Percentiles rank a stretch among this genome's conserved stretches.
Conservation (phyloP, 2,113 vertebrate species). For the Erinaceus europaeus region DNA sequence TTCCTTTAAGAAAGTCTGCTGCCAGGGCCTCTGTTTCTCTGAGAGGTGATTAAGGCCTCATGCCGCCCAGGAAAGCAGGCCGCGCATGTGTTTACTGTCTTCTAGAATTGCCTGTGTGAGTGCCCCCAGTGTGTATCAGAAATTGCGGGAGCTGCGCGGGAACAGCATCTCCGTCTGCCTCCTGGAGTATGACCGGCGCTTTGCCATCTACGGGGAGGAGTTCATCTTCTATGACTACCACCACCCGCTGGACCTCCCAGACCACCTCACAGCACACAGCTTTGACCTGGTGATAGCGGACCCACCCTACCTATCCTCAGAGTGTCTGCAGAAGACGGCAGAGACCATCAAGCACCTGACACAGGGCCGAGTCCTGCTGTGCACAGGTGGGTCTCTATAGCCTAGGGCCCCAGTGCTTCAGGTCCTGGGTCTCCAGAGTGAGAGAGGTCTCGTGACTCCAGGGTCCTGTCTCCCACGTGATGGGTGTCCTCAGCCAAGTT, state of each 20-base stretch:
- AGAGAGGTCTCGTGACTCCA: neutral
- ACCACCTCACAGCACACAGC: conserved; percentile 80
- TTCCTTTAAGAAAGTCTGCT: neutral
- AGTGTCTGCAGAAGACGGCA: conserved; percentile 92
- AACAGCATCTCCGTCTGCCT: conserved; percentile 79
- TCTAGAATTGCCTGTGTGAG: conserved; percentile 94
- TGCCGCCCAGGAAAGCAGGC: no score
- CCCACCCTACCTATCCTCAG: conserved; percentile 94
- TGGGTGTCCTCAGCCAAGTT: neutral
- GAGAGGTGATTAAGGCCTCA: no score
- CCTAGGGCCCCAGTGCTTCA: no score
- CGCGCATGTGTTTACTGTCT: neutral
- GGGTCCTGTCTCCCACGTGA: neutral
- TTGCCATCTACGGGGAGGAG: conserved; percentile 90
- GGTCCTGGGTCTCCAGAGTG: neutral
- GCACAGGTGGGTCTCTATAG: conserved; percentile 87
- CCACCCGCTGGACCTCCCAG: conserved; percentile 86
- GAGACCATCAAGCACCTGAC: conserved; percentile 90
- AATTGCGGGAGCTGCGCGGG: conserved; percentile 85
- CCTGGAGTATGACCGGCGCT: conserved; percentile 93
- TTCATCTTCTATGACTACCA: conserved; percentile 96
- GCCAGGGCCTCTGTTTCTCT: no score
- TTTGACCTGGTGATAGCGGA: conserved; percentile 95
- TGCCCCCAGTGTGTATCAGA: conserved; percentile 94
- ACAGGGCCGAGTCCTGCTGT: conserved; percentile 93